Evolutionary conservation across 2,797 vertebrate species (phyloP), one percentile per base, ranked within the genome.

Genomic region (Enoplosus armatus): DNA sequence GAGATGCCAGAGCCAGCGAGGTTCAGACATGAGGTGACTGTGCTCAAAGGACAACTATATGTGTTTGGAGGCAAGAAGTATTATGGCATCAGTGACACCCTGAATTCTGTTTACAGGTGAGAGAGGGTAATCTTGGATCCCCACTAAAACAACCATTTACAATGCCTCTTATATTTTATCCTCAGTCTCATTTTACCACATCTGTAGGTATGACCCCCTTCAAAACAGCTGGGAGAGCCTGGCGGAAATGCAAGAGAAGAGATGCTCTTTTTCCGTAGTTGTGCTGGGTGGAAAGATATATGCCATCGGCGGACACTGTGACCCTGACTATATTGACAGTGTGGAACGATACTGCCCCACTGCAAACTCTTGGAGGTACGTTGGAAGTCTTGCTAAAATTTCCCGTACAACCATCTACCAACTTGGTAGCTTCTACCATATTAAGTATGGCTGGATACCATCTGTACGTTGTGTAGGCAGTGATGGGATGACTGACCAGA

Each of bases 11-110:
- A 94, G 0, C 82, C 92, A 8, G 15, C 47, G 0, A 94, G 96
- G 69, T 97, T 96, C 65, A 72, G 90, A 33, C 97, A 97, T 5
- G 95, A 94, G 8, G 95, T 95, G 5, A 92, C 70, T 0, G 94
- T 97, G 24, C 90, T 96, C 37, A 87, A 90, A 22, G 95, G 93
- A 64, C 75, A 78, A 54, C 94, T 99, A 33, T 98, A 97, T 0
- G 45, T 99, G 54, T 94, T 97, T 41, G 98, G 97, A 37, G 98
- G 98, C 29, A 98, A 97, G 77, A 93, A 93, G 84, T 98, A 96
- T 91, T 98, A 98, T 0, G 93, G 96, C 10, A 87, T 83, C 24
- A 22, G 35, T 20, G 96, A 96, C 90, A 96, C 89, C 6, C 87
- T 98, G 89, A 92, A 94, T 79, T 97, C 95, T 5, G 95, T 95